Evolutionary conservation across 1,140 invertebrate genomes (phyloP).

Genomic region (Ips typographus): DNA sequence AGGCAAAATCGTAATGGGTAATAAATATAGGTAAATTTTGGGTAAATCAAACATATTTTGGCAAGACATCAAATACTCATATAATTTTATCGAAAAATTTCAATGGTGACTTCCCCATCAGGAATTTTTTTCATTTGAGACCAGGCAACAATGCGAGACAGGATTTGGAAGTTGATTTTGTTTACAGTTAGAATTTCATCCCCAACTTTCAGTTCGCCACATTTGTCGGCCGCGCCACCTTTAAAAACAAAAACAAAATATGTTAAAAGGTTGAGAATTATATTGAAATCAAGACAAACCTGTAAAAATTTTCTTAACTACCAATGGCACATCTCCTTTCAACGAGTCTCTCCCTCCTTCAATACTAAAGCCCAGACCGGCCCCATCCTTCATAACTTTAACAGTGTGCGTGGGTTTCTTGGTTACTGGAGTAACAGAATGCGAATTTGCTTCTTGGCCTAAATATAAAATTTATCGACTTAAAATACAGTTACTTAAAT

Average conservation of each 20-base stretch:
- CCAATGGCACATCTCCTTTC: slow-evolving; percentile 79
- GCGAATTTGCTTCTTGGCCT: slow-evolving; percentile 18
- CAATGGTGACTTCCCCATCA: slow-evolving; percentile 68
- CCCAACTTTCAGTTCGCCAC: slow-evolving; percentile 76
- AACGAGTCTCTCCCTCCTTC: slow-evolving; percentile 90
- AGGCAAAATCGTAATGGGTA: slow-evolving; percentile 18
- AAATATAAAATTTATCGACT: slow-evolving; percentile 10
- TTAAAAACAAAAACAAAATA: slow-evolving; percentile 34
- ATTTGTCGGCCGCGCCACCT: slow-evolving; percentile 91
- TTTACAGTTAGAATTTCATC: slow-evolving; percentile 87
- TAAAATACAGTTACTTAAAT: slow-evolving; percentile 7
- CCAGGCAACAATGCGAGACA: slow-evolving; percentile 92
- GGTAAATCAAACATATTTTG: slow-evolving; percentile 24
- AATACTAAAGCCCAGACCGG: slow-evolving; percentile 88
- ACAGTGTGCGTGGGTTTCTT: slow-evolving; percentile 53
- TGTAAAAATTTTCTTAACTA: slow-evolving; percentile 89
- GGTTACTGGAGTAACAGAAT: slow-evolving; percentile 6
- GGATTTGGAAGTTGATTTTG: slow-evolving; percentile 72
- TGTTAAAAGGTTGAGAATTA: slow-evolving; percentile 2
- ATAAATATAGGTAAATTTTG: slow-evolving; percentile 31
- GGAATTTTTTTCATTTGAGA: slow-evolving; percentile 86
- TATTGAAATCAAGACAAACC: slow-evolving; percentile 60
- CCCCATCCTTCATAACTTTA: slow-evolving; percentile 79
- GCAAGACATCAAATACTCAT: slow-evolving; percentile 23
- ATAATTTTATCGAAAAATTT: slow-evolving; percentile 44